Conservation (phyloP, 2,797 vertebrate genomes). For the Peromyscus melanophrys region DNA sequence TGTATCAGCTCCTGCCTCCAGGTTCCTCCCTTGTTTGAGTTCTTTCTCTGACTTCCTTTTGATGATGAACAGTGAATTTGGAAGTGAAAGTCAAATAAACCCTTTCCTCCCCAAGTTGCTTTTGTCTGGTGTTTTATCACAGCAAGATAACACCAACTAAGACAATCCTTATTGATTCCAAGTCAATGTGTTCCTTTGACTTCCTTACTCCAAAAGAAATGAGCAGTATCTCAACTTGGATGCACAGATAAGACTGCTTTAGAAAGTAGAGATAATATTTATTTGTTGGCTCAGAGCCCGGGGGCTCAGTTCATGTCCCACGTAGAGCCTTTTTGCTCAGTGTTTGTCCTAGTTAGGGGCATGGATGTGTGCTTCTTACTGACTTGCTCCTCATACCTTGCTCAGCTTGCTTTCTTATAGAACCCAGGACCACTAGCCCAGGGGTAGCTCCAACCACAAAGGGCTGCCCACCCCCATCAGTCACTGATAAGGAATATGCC, state of each 20-base stretch:
- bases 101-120: not conserved
- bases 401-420: not conserved
- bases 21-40: not conserved
- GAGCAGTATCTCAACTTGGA: not conserved
- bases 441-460: no score
- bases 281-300: not conserved
- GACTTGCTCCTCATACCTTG: no score
- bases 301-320: accelerated
- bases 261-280: not conserved
- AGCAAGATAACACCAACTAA: not conserved
- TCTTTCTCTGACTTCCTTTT: not conserved
- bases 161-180: not conserved
- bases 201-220: not conserved
- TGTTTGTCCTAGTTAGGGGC: no score
- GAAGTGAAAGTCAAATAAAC: not conserved
- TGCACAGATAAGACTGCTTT: not conserved
- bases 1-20: not conserved
- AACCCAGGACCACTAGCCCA: not conserved
- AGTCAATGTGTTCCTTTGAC: not conserved
- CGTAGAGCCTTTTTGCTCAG: not conserved
- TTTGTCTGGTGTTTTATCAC: not conserved
- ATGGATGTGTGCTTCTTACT: not conserved
- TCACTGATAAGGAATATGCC: not conserved
- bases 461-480: not conserved
- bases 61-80: not conserved